These are phyloP conservation scores for Caenorhabditis sp. DNA, from an alignment of 2,888 invertebrate species.

Conservation along the genomic window DNA sequence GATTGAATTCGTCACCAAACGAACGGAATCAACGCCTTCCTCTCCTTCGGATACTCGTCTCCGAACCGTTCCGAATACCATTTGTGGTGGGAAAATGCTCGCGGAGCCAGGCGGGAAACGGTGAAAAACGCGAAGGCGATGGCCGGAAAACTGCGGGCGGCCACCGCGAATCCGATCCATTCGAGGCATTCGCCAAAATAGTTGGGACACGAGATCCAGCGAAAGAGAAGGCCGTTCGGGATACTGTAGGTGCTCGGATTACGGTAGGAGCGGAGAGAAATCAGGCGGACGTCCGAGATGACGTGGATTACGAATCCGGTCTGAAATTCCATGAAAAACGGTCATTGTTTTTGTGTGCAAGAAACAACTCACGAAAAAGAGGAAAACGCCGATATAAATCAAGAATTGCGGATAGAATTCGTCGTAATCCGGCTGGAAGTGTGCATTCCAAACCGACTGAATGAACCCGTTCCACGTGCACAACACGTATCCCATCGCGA, in stretches of 20 bases:
- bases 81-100: conserved; percentile 81
- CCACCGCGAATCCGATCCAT: conserved; percentile 82
- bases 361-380: conserved; percentile 20
- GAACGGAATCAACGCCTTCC: conserved; percentile 73
- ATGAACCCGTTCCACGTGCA: conserved; percentile 81
- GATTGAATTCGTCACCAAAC: conserved; percentile 35
- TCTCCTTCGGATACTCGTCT: conserved; percentile 68
- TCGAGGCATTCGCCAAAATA: conserved; percentile 82
- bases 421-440: conserved; percentile 26
- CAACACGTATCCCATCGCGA: conserved; percentile 80
- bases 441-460: conserved; percentile 78
- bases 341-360: not conserved
- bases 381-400: conserved; percentile 8
- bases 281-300: conserved; percentile 6
- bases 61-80: conserved; percentile 72
- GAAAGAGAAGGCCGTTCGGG: conserved; percentile 78
- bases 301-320: conserved; percentile 27
- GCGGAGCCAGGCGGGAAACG: conserved; percentile 80
- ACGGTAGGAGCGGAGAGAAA: not conserved
- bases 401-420: conserved; percentile 14
- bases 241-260: not conserved
- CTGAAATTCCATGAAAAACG: no score
- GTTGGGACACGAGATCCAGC: conserved; percentile 81
- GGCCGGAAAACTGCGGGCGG: conserved; percentile 79
- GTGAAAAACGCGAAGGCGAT: conserved; percentile 81